A percentile compares a stretch with the other conserved stretches of the same genome.
Evolutionary conservation across 2,113 vertebrate genomes (phyloP).

Genomic region (Glareola pratincola): DNA sequence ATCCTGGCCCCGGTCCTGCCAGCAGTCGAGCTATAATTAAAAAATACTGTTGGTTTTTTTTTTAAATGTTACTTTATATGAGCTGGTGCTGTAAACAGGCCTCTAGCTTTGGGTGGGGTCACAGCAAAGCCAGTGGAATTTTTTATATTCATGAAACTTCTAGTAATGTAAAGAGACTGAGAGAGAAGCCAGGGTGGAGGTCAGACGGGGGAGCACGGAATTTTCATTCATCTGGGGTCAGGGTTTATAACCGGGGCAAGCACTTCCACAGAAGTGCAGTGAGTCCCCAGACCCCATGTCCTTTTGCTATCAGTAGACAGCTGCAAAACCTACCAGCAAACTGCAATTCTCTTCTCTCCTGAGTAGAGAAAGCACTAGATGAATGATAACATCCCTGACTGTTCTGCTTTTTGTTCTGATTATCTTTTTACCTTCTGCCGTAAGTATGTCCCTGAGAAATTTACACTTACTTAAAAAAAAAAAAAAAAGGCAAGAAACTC

Average conservation of each 20-base stretch:
- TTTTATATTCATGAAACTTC: background rate
- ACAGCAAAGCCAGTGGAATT: background rate
- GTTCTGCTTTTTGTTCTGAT: background rate
- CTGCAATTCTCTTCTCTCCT: background rate
- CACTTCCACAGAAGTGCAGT: background rate
- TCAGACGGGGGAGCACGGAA: background rate
- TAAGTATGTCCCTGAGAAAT: background rate
- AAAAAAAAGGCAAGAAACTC: background rate
- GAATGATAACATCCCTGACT: background rate
- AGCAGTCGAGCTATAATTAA: background rate
- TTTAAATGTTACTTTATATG: background rate
- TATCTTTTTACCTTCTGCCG: background rate
- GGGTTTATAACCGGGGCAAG: background rate
- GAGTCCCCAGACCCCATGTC: accelerated
- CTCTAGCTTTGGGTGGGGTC: background rate
- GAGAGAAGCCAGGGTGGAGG: background rate
- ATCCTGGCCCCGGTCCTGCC: background rate
- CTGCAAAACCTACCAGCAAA: background rate
- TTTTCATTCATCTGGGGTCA: background rate
- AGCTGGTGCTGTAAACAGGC: background rate
- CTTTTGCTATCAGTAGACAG: background rate
- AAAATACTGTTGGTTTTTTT: background rate
- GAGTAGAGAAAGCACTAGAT: background rate
- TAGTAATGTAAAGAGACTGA: background rate
- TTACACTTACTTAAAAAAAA: background rate